Percentiles rank a stretch among this genome's conserved stretches.
Conservation (phyloP, 2,113 vertebrate genomes). For the Dipodomys ordii region DNA sequence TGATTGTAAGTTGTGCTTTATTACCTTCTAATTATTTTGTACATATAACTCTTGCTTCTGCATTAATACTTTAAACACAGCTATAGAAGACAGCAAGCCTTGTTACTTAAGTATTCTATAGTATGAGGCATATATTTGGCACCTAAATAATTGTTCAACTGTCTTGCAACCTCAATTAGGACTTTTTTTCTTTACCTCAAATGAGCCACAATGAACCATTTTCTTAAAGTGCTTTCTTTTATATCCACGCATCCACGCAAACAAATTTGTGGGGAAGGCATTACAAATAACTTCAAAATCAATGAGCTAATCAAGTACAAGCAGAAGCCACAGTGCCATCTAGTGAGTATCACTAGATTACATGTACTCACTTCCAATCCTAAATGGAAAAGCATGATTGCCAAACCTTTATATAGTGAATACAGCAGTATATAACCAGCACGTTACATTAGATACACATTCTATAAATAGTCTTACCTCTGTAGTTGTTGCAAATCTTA, state of each 20-base stretch:
- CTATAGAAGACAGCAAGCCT: not conserved
- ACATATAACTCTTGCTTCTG: constrained; percentile 5
- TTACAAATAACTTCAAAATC: constrained; percentile 55
- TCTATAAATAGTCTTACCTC: not conserved
- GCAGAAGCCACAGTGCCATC: constrained; percentile 66
- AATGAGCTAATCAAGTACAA: constrained; percentile 25
- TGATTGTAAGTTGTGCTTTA: not conserved
- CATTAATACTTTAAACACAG: constrained; percentile 42
- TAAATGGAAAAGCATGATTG: constrained; percentile 21
- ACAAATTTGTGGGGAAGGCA: constrained; percentile 25
- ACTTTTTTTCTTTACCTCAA: not conserved
- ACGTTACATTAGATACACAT: constrained; percentile 31
- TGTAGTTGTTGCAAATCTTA: not conserved
- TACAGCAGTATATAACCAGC: constrained; percentile 19
- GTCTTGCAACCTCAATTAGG: not conserved
- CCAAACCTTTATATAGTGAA: constrained; percentile 44
- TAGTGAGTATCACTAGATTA: constrained; percentile 56
- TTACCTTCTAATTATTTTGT: constrained; percentile 32
- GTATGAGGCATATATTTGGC: not conserved
- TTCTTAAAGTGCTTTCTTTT: constrained; percentile 34
- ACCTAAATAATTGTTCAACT: constrained; percentile 11
- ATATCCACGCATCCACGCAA: not conserved
- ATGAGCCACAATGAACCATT: not conserved
- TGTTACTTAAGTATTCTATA: not conserved
- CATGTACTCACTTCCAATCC: not conserved